These are phyloP conservation scores for Mus spicilegus DNA, from an alignment of 2,113 vertebrate genomes.

Conservation along the genomic window DNA sequence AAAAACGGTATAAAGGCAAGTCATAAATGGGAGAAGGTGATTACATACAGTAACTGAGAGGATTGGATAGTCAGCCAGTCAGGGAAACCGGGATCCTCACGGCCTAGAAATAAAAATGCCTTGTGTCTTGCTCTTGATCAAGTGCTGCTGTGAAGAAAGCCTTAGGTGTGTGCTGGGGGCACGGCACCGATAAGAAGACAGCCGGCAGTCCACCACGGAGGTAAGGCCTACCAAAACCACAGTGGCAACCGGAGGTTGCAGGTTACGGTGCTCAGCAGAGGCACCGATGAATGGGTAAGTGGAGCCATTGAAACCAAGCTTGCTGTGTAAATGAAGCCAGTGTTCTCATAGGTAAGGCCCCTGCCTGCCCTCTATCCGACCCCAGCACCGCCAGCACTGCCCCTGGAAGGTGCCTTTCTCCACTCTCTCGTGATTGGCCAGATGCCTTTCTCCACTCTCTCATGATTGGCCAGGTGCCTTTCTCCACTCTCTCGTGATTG, in stretches of 20 bases:
- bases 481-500: background rate
- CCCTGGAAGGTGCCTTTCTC: background rate
- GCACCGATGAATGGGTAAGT: background rate
- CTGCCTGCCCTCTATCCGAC: background rate
- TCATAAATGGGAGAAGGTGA: slow-evolving; percentile 5
- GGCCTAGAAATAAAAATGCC: background rate
- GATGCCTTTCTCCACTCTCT: background rate
- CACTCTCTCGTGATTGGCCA: background rate
- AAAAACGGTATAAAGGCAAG: background rate
- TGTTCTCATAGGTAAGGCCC: background rate
- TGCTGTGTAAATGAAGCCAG: background rate
- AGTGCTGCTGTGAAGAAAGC: background rate
- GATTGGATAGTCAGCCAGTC: background rate
- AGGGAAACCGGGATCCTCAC: background rate
- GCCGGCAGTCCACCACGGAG: too few species aligned
- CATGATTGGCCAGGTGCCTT: background rate
- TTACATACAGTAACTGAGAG: background rate
- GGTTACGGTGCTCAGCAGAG: too few species aligned
- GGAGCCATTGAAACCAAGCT: background rate
- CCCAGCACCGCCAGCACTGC: background rate
- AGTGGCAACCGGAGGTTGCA: background rate
- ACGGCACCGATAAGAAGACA: background rate
- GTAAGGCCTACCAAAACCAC: background rate
- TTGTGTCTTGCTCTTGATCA: background rate
- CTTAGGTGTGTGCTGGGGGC: background rate